Percentiles rank a stretch among this genome's conserved stretches.
phyloP scores from a whole-genome alignment of 1,140 invertebrate genomes.

The Agrypnia vestita region DNA sequence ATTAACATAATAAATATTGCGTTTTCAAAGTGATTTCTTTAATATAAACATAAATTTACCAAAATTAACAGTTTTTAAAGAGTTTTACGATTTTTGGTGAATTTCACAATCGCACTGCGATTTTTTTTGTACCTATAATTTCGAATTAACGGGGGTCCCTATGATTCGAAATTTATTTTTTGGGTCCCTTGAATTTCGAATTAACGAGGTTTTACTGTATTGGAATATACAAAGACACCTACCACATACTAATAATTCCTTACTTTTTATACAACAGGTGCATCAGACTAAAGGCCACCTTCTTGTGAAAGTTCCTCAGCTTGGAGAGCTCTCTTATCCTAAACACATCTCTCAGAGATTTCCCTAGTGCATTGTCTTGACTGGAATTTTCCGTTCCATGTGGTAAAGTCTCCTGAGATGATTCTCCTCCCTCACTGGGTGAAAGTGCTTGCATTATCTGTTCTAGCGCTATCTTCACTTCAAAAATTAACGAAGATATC shows the following conservation, averaged over 20 bases:
- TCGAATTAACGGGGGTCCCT: no score
- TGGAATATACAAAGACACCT: no score
- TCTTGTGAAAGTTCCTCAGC: slow-evolving; percentile 73
- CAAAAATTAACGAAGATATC: slow-evolving; percentile 70
- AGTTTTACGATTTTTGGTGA: no score
- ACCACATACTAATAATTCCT: slow-evolving; percentile 52
- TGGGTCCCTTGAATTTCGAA: no score
- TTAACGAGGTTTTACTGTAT: no score
- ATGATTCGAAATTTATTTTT: no score
- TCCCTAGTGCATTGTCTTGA: slow-evolving; percentile 68
- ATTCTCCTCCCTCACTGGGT: slow-evolving; percentile 62
- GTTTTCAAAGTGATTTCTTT: no score
- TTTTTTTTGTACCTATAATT: no score
- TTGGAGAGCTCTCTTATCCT: slow-evolving; percentile 72
- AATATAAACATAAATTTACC: no score
- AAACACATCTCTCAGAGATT: slow-evolving; percentile 71
- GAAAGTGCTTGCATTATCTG: slow-evolving; percentile 71
- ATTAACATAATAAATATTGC: no score
- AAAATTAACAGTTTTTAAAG: no score
- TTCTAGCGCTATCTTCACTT: slow-evolving; percentile 73
- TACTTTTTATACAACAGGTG: slow-evolving; percentile 69
- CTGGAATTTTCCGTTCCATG: slow-evolving; percentile 5
- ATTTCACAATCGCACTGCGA: no score
- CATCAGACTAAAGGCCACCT: slow-evolving; percentile 70
- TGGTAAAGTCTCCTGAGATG: not conserved